Evolutionary conservation across 2,888 invertebrate genomes (phyloP).

Genomic region (Hofmannophila pseudospretella): DNA sequence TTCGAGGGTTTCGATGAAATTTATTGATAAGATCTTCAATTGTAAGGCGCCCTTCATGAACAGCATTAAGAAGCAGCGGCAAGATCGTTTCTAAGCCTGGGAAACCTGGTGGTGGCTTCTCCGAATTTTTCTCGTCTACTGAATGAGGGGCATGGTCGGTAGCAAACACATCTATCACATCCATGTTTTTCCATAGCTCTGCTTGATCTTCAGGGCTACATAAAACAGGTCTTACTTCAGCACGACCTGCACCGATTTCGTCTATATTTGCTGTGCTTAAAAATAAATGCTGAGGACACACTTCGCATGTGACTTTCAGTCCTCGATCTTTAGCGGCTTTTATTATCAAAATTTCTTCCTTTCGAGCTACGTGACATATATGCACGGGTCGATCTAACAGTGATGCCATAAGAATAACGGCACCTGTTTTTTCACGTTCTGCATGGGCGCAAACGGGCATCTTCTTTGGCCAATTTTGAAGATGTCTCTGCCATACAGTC

Average conservation of each 20-base stretch:
- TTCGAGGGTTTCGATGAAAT: conserved; percentile 94
- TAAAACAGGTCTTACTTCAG: conserved; percentile 92
- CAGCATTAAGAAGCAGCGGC: conserved; percentile 96
- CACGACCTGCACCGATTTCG: conserved; percentile 81
- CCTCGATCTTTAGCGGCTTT: conserved; percentile 94
- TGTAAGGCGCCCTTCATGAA: conserved; percentile 91
- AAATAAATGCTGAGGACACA: conserved; percentile 98
- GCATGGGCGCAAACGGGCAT: conserved; percentile 97
- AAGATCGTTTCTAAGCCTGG: conserved; percentile 98
- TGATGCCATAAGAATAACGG: conserved; percentile 92
- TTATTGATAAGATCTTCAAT: conserved; percentile 94
- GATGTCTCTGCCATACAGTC: conserved; percentile 94
- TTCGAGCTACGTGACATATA: conserved; percentile 97
- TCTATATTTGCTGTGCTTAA: conserved; percentile 88
- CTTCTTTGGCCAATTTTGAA: conserved; percentile 94
- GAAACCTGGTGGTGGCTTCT: conserved; percentile 94
- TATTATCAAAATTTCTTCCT: conserved; percentile 95
- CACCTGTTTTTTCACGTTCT: conserved; percentile 96
- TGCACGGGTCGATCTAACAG: conserved; percentile 94
- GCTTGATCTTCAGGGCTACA: conserved; percentile 93
- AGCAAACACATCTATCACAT: conserved; percentile 97
- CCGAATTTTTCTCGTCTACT: conserved; percentile 89
- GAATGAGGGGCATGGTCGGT: conserved; percentile 99
- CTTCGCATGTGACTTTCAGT: conserved; percentile 97
- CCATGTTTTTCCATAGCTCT: conserved; percentile 97